Percentiles rank a stretch among this genome's conserved stretches.
Evolutionary conservation across 2,888 invertebrate genomes (phyloP).

Genomic region (Pocota personata): DNA sequence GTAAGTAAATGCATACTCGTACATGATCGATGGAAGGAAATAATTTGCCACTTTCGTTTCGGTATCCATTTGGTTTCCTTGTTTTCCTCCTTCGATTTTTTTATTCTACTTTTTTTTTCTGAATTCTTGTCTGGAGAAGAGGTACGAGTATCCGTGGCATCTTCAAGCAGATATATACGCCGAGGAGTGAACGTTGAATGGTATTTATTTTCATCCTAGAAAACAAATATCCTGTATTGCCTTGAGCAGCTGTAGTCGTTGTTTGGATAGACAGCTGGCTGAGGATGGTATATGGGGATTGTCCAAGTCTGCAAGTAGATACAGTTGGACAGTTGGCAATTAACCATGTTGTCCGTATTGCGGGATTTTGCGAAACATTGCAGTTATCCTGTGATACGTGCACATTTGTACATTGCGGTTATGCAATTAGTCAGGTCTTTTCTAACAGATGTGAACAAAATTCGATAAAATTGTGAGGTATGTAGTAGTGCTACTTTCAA

Average conservation of each 20-base stretch:
- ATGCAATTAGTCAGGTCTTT: slow-evolving; percentile 24
- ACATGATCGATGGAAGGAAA: slow-evolving; percentile 62
- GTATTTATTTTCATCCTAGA: slow-evolving; percentile 68
- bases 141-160: slow-evolving; percentile 28
- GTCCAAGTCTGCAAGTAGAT: slow-evolving; percentile 55
- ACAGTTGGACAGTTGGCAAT: slow-evolving; percentile 68
- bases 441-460: slow-evolving; percentile 46
- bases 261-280: slow-evolving; percentile 31
- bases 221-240: slow-evolving; percentile 68
- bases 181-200: slow-evolving; percentile 48
- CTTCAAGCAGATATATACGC: slow-evolving; percentile 43
- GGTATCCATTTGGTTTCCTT: slow-evolving; percentile 60
- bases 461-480: slow-evolving; percentile 30
- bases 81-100: not conserved
- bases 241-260: slow-evolving; percentile 49
- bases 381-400: slow-evolving; percentile 64
- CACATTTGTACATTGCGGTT: slow-evolving; percentile 53
- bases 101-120: not conserved
- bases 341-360: slow-evolving; percentile 71
- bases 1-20: slow-evolving; percentile 15
- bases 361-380: slow-evolving; percentile 64
- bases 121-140: slow-evolving; percentile 19
- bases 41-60: slow-evolving; percentile 67
- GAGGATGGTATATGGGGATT: not conserved
- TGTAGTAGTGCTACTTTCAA: not conserved